Percentiles rank a stretch among this genome's conserved stretches.
Evolutionary conservation across 2,888 invertebrate genomes (phyloP).

Genomic region (Drosophila sordidula): DNA sequence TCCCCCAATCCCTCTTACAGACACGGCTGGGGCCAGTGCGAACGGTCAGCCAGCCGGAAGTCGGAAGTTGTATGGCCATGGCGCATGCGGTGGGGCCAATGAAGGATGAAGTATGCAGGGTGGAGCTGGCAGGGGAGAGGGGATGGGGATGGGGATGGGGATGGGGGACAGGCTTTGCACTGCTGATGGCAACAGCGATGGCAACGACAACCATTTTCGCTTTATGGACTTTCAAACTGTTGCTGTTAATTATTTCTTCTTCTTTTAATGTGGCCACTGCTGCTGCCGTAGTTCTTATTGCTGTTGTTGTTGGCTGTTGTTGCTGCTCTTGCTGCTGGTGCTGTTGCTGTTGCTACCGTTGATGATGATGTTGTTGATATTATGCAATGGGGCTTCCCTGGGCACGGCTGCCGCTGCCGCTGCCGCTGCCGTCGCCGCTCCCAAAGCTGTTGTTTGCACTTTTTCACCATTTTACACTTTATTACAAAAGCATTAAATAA

Average conservation of each 20-base stretch:
- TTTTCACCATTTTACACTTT: constrained; percentile 80
- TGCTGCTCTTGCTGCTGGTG: constrained; percentile 20
- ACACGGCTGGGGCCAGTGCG: constrained; percentile 10
- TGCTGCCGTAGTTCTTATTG: constrained; percentile 51
- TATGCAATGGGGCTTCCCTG: constrained; percentile 64
- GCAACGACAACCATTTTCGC: constrained; percentile 67
- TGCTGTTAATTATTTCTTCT: constrained; percentile 81
- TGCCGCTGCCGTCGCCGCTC: constrained; percentile 13
- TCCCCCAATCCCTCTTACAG: constrained; percentile 12
- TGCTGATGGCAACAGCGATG: constrained; percentile 6
- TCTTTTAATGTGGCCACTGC: constrained; percentile 77
- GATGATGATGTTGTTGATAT: constrained; percentile 77
- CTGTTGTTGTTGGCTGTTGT: constrained; percentile 13
- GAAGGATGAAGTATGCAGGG: constrained; percentile 32
- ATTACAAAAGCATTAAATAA: constrained; percentile 82
- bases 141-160: constrained; percentile 38
- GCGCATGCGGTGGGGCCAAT: constrained; percentile 66
- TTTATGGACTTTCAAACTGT: constrained; percentile 81
- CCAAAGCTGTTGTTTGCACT: constrained; percentile 73
- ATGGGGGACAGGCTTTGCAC: constrained; percentile 26
- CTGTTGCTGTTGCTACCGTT: constrained; percentile 46
- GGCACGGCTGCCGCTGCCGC: not conserved
- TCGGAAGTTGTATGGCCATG: constrained; percentile 79
- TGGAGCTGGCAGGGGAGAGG: constrained; percentile 16
- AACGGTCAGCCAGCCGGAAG: constrained; percentile 67